Base-by-base conservation (phyloP, 2,113 vertebrate genomes). In the Jaculus jaculus region DNA sequence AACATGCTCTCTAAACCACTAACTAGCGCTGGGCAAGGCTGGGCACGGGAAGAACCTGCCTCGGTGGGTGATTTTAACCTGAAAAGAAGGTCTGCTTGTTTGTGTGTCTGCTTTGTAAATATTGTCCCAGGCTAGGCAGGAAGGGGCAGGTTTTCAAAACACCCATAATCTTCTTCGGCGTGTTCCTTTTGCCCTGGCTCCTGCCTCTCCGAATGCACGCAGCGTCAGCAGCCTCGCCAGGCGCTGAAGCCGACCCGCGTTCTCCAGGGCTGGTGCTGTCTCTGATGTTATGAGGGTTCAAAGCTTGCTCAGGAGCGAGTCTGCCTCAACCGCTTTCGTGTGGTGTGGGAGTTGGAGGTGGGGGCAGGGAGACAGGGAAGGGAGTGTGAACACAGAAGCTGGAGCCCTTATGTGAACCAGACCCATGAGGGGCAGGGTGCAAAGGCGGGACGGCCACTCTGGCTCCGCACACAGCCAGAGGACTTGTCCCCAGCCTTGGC, bases 31-130 rank as follows among this genome's bases (percentile, higher is more conserved):
- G 60, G 80, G 81, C 83, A 58, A 39, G 71, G 61, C 80, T 16
- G 26, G 32, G 78, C 71, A 7, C 0, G 18, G 79, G 65, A 54
- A 72, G 32, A 73, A 54, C 72, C 92, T 87, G 90, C 91, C 90
- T 84, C 82, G 6, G 3, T 12, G 47, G 58, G 90, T 39, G 63
- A 63, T 24, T 63, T 26, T 81, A 91, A 93, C 91, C 72, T 1
- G 28, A 84, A 77, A 93, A 93, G 84, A 93, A 94, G n/a, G 81
- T 73, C 3, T 16, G 60, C 93, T 95, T 96, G 96, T 95, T 95
- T 88, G 85, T 54, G 69, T 39, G 90, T 72, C 90, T 84, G 75
- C 96, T 88, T 90, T 94, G 95, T 92, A 95, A 97, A 96, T 79
- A 97, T 83, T 94, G 94, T 90, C 78, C 90, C 0, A 6, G 91